A percentile compares a stretch with the other conserved stretches of the same genome.
These are phyloP conservation scores for Eubucco bourcierii DNA, from an alignment of 2,113 vertebrate species.

Conservation along the genomic window DNA sequence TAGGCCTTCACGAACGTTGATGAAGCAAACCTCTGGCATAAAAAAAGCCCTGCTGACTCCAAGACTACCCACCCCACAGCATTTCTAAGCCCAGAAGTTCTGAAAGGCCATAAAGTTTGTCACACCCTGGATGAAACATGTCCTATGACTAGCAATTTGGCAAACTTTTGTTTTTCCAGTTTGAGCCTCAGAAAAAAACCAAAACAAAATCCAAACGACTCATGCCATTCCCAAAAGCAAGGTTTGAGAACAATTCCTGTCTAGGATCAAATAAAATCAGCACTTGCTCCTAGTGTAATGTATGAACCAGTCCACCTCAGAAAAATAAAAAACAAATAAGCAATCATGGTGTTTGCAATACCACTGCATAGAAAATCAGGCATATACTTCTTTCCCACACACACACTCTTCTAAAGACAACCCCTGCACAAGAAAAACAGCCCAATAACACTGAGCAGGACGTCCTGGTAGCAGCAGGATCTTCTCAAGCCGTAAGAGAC, in stretches of 20 bases:
- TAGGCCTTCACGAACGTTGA: rapidly evolving
- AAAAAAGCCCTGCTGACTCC: background rate
- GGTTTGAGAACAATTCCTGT: background rate
- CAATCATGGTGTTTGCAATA: background rate
- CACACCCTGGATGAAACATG: constrained; percentile 1
- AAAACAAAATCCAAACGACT: background rate
- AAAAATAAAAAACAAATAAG: background rate
- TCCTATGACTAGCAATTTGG: constrained; percentile 43
- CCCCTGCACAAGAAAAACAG: background rate
- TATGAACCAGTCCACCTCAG: background rate
- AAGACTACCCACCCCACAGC: background rate
- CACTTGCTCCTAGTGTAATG: background rate
- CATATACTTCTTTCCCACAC: background rate
- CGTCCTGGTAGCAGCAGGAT: background rate
- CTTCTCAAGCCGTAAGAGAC: background rate
- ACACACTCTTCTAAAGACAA: background rate
- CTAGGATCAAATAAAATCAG: background rate
- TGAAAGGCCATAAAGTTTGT: constrained; percentile 9
- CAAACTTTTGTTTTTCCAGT: constrained; percentile 56
- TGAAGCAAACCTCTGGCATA: constrained; percentile 19
- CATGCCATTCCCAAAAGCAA: background rate
- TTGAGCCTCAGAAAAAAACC: background rate
- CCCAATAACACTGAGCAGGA: background rate
- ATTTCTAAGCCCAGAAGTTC: constrained; percentile 1
- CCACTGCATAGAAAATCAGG: background rate